Evolutionary conservation across 2,888 invertebrate genomes (phyloP).

Genomic region (Clunio marinus): DNA sequence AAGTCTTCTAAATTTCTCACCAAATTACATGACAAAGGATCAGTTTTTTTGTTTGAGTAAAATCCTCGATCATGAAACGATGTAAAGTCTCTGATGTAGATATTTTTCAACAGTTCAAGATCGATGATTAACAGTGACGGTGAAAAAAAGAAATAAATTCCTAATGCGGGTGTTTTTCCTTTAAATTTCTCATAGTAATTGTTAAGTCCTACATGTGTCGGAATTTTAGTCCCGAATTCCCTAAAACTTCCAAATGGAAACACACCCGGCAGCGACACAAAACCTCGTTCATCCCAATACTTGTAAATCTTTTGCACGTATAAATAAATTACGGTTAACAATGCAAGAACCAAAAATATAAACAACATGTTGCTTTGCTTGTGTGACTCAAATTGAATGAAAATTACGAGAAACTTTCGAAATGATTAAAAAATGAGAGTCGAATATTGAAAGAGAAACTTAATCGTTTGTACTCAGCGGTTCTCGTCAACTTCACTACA

Average conservation of each 20-base stretch:
- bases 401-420: too few relatives aligned
- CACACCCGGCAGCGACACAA: background rate
- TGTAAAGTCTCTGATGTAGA: slow-evolving; percentile 48
- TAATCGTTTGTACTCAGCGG: too few relatives aligned
- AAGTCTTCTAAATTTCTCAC: too few relatives aligned
- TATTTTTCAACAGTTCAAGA: slow-evolving; percentile 45
- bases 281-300: slow-evolving; percentile 6
- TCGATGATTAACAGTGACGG: too few relatives aligned
- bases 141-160: slow-evolving; percentile 7
- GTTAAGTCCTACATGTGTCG: background rate
- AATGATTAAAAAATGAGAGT: too few relatives aligned
- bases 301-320: slow-evolving; percentile 5
- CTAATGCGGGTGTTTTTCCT: background rate
- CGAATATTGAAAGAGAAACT: too few relatives aligned
- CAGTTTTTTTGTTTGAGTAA: slow-evolving; percentile 45
- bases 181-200: slow-evolving; percentile 4
- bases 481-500: too few relatives aligned
- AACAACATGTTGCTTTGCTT: too few relatives aligned
- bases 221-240: background rate
- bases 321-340: too few relatives aligned
- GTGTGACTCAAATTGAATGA: too few relatives aligned
- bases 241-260: slow-evolving; percentile 15
- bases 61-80: slow-evolving; percentile 48
- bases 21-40: slow-evolving; percentile 46
- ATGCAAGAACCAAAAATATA: too few relatives aligned